phyloP scores from a whole-genome alignment of 2,797 vertebrate genomes.

The Falco naumanni region DNA sequence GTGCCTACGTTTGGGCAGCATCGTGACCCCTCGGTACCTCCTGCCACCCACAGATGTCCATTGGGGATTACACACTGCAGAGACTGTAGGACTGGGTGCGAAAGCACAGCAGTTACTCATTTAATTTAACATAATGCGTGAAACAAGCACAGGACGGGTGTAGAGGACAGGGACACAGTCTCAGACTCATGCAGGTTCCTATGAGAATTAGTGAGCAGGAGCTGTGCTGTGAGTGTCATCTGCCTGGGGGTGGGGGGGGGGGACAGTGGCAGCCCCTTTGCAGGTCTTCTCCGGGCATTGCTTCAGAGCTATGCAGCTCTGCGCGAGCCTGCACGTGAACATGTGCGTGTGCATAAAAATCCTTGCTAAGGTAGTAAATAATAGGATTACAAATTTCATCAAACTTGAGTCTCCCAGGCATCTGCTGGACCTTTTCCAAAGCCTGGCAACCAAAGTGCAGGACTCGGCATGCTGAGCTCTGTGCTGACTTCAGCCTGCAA shows the following conservation, averaged over 20 bases:
- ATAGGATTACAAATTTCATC: background rate
- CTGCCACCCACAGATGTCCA: background rate
- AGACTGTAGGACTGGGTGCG: background rate
- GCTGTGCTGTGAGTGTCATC: background rate
- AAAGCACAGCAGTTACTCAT: background rate
- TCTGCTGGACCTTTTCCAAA: constrained; percentile 49
- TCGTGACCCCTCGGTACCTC: rapidly evolving
- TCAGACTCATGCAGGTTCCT: rapidly evolving
- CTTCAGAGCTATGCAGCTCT: background rate
- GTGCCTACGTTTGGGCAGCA: background rate
- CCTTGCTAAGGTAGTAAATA: background rate
- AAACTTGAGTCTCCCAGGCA: background rate
- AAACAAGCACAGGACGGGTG: background rate
- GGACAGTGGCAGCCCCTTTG: background rate
- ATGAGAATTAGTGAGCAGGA: background rate
- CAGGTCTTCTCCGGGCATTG: background rate
- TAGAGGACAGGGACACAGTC: background rate
- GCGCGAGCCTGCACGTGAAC: rapidly evolving
- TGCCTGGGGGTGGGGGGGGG: rapidly evolving
- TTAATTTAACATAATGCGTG: background rate
- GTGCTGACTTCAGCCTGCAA: background rate
- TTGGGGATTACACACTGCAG: background rate
- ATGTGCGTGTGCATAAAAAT: background rate
- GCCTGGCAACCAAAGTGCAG: background rate
- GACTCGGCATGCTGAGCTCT: background rate